Base-by-base conservation (phyloP, 2,888 invertebrate genomes). In the Thereva nobilitata region DNA sequence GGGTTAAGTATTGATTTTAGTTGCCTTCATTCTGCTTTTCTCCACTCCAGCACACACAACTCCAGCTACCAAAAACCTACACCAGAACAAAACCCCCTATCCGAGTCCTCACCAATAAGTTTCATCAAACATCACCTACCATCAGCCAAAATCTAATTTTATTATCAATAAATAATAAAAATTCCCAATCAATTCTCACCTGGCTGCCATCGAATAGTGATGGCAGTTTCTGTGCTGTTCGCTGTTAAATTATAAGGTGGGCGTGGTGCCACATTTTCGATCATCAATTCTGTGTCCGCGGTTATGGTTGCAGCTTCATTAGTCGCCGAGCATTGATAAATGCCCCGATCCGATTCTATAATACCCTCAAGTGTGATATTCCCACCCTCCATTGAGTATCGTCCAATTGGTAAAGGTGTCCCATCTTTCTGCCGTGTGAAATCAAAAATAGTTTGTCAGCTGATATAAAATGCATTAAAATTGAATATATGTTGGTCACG, bases 251-350 rank as follows among this genome's bases (percentile, higher is more conserved):
- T 91, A 81, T 92, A 90, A 0, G 96, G 95, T 10, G 95, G 93
- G 75, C 93, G 89, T n/a, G 95, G 94, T 37, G 93, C 90, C 59
- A 91, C 88, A 78, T 92, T 94, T 82, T 92, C 89, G 54, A 93
- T 89, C 79, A 91, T 86, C 68, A 93, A 83, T 82, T 93, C 92
- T 0, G 91, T 87, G 81, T 91, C 91, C 1, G 87, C 87, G 35
- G 86, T 86, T 55, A 94, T 89, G n/a, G 90, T 89, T 52, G 92
- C 93, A 4, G 95, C 95, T 75, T 91, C 92, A 82, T 95, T 96
- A 73, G 88, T 88, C 2, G 92, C 92, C 56, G 89, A 86, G 78
- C 93, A 93, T 77, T 89, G 88, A 80, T 91, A 92, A 74, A 90
- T 84, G 54, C 97, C 97, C 74, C 93, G 89, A 83, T 97, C 97